These are phyloP conservation scores for Chrysopilus asiliformis DNA, from an alignment of 2,888 invertebrate genomes.

Conservation along the genomic window DNA sequence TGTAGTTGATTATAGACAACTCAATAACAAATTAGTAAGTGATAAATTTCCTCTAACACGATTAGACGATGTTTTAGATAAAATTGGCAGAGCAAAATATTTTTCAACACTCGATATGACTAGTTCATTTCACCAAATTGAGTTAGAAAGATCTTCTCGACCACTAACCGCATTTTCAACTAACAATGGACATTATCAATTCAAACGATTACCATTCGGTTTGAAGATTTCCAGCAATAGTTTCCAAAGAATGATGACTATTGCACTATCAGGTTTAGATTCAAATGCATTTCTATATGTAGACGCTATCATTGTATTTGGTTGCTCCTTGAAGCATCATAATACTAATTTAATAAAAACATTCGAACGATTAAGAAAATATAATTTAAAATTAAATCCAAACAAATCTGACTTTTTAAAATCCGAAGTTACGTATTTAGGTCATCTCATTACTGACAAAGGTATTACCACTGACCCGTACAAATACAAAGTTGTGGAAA, in stretches of 20 bases:
- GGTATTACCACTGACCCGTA: slow-evolving; percentile 16
- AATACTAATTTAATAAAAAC: background rate
- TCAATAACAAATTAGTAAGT: background rate
- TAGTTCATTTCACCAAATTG: slow-evolving; percentile 7
- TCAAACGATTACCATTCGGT: slow-evolving; percentile 4
- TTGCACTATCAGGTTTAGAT: slow-evolving; percentile 9
- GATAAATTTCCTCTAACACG: slow-evolving; percentile 10
- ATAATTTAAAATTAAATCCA: slow-evolving; percentile 13
- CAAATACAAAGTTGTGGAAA: slow-evolving; percentile 15
- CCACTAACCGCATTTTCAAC: slow-evolving; percentile 13
- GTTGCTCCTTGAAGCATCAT: background rate
- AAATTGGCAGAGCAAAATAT: background rate
- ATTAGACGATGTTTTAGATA: slow-evolving; percentile 11
- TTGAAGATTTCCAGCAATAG: slow-evolving; percentile 4
- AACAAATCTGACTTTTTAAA: slow-evolving; percentile 13
- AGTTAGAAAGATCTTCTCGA: slow-evolving; percentile 9
- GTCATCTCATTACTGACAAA: slow-evolving; percentile 8
- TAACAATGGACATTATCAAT: slow-evolving; percentile 12
- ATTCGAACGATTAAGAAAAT: slow-evolving; percentile 8
- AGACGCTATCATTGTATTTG: background rate
- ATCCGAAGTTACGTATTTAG: slow-evolving; percentile 15
- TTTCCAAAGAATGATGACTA: slow-evolving; percentile 16
- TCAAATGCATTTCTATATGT: background rate
- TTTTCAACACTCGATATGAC: background rate
- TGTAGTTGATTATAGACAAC: background rate